Conservation (phyloP, 2,113 vertebrate species). For the Onychostoma macrolepis region DNA sequence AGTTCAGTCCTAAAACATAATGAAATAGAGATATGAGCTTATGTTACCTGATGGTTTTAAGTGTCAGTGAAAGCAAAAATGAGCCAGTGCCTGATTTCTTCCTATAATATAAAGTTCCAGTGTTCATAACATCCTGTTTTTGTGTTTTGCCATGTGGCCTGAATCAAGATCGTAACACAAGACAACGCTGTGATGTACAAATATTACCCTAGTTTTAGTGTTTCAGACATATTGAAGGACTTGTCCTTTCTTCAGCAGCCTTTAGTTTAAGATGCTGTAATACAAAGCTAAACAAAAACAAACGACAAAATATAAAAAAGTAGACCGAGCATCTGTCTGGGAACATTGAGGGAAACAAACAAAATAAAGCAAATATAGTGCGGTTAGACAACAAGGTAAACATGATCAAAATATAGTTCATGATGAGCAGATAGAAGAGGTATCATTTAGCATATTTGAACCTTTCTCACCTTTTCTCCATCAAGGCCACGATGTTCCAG, state of each 20-base stretch:
- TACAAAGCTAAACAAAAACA: neutral
- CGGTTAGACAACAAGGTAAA: neutral
- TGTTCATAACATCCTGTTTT: conserved; percentile 8
- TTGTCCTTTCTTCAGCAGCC: neutral
- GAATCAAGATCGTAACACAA: neutral
- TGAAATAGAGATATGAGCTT: neutral
- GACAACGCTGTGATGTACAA: neutral
- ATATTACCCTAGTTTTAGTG: neutral
- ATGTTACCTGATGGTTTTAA: conserved; percentile 1
- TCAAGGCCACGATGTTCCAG: conserved; percentile 78
- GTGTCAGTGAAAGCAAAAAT: neutral
- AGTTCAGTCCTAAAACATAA: neutral
- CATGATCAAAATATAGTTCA: neutral
- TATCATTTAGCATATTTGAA: neutral
- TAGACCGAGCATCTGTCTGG: neutral
- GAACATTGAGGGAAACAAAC: too few relatives aligned
- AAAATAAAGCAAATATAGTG: neutral
- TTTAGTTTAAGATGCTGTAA: neutral
- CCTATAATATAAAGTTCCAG: neutral
- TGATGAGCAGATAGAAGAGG: neutral
- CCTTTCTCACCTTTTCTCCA: conserved; percentile 19
- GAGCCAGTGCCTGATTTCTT: neutral
- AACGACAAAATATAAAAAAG: neutral
- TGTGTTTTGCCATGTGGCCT: neutral
- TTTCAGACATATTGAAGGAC: neutral